These are phyloP conservation scores for Atta colombica DNA, from an alignment of 1,140 invertebrate genomes.

Conservation along the genomic window DNA sequence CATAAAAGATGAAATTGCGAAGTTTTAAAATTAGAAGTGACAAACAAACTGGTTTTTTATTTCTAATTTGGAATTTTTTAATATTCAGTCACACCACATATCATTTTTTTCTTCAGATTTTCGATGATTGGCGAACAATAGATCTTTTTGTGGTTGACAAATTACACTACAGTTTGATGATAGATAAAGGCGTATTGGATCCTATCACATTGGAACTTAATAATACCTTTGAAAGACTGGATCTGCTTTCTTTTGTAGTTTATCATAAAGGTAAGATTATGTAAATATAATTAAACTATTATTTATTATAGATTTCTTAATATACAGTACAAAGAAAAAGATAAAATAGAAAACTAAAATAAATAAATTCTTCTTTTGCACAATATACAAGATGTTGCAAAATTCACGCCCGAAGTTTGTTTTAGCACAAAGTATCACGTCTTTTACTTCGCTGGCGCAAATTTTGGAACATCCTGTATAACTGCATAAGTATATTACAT, in stretches of 20 bases:
- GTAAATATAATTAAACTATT: too few relatives aligned
- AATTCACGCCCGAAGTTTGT: too few relatives aligned
- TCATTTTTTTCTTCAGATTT: slow-evolving; percentile 10
- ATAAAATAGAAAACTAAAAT: background rate
- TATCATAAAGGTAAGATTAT: slow-evolving; percentile 90
- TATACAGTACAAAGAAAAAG: background rate
- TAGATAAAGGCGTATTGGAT: slow-evolving; percentile 88
- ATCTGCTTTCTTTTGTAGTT: slow-evolving; percentile 88
- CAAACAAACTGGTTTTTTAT: background rate
- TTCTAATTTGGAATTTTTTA: background rate
- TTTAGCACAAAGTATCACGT: too few relatives aligned
- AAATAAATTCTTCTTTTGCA: background rate
- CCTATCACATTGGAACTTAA: slow-evolving; percentile 86
- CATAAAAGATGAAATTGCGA: background rate
- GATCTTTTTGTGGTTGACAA: slow-evolving; percentile 86
- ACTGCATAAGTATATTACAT: background rate
- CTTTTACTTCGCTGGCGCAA: too few relatives aligned
- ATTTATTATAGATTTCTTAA: too few relatives aligned
- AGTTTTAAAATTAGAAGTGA: background rate
- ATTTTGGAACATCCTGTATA: too few relatives aligned
- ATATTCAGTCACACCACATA: background rate
- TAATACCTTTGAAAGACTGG: too few relatives aligned
- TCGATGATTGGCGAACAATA: background rate
- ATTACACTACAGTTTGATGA: slow-evolving; percentile 81
- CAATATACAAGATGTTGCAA: too few relatives aligned